Evolutionary conservation across 2,797 vertebrate genomes (phyloP).

Genomic region (Schizopygopsis malacanthus): DNA sequence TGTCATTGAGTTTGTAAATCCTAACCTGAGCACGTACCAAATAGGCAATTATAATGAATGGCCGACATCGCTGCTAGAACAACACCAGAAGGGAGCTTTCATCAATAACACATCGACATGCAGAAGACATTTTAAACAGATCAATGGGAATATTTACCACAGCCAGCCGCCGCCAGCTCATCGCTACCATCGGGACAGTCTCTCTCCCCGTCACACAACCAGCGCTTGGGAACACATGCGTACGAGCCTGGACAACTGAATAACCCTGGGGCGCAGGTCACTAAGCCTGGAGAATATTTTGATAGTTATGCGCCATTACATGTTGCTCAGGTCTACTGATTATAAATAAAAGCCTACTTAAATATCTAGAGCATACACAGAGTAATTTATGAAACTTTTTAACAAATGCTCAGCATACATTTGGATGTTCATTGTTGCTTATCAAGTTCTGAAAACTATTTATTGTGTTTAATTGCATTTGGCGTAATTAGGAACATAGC

Average conservation of each 20-base stretch:
- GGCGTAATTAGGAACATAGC: slow-evolving; percentile 54
- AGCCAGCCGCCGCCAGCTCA: slow-evolving; percentile 93
- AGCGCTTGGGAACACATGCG: slow-evolving; percentile 92
- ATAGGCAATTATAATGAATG: slow-evolving; percentile 40
- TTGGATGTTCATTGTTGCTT: slow-evolving; percentile 52
- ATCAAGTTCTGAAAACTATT: slow-evolving; percentile 45
- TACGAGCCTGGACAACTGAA: slow-evolving; percentile 94
- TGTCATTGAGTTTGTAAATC: slow-evolving; percentile 30
- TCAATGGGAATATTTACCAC: slow-evolving; percentile 79
- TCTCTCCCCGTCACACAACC: slow-evolving; percentile 97
- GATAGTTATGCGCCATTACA: slow-evolving; percentile 14
- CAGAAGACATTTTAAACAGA: slow-evolving; percentile 38
- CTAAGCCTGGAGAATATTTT: slow-evolving; percentile 77
- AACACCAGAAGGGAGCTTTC: slow-evolving; percentile 32
- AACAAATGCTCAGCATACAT: slow-evolving; percentile 4
- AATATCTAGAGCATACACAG: neutral
- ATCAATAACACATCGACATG: slow-evolving; percentile 40
- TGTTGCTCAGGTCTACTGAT: neutral
- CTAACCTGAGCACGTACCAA: slow-evolving; percentile 31
- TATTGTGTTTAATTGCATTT: slow-evolving; percentile 50
- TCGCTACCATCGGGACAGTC: slow-evolving; percentile 97
- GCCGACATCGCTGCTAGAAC: neutral
- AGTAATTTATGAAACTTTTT: slow-evolving; percentile 2
- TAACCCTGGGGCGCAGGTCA: slow-evolving; percentile 91
- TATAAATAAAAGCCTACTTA: neutral